Conservation (phyloP, 2,797 vertebrate genomes). For the Thaleichthys pacificus region DNA sequence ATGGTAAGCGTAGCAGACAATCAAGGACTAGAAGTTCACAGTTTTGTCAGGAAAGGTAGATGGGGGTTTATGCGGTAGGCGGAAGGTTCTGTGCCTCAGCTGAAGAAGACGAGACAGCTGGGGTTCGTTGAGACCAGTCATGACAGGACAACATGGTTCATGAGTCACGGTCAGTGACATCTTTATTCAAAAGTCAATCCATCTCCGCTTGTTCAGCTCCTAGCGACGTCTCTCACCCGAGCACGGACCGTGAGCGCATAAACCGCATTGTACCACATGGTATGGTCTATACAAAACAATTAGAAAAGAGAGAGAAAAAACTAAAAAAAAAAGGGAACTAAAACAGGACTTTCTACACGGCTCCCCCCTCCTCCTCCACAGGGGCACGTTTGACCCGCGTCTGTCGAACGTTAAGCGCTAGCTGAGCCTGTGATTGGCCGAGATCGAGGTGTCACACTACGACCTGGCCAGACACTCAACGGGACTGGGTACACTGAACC, state of each 20-base stretch:
- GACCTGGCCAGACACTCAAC: slow-evolving; percentile 1
- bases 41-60: too few relatives aligned
- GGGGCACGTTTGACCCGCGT: not conserved
- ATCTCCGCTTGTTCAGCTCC: slow-evolving; percentile 26
- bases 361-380: slow-evolving; percentile 10
- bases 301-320: slow-evolving; percentile 26
- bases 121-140: not conserved
- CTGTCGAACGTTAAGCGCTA: not conserved
- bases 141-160: not conserved
- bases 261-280: slow-evolving; percentile 49
- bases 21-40: too few relatives aligned
- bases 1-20: too few relatives aligned
- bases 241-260: slow-evolving; percentile 36
- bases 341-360: slow-evolving; percentile 2
- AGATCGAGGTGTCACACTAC: slow-evolving; percentile 4
- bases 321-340: not conserved
- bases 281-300: slow-evolving; percentile 55
- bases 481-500: not conserved
- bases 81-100: not conserved
- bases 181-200: slow-evolving; percentile 67
- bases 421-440: not conserved
- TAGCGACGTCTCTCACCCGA: slow-evolving; percentile 15
- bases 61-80: too few relatives aligned
- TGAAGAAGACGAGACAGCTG: not conserved
- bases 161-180: slow-evolving; percentile 47